Conservation (phyloP, 2,888 invertebrate species). For the Dysmachus trigonus region DNA sequence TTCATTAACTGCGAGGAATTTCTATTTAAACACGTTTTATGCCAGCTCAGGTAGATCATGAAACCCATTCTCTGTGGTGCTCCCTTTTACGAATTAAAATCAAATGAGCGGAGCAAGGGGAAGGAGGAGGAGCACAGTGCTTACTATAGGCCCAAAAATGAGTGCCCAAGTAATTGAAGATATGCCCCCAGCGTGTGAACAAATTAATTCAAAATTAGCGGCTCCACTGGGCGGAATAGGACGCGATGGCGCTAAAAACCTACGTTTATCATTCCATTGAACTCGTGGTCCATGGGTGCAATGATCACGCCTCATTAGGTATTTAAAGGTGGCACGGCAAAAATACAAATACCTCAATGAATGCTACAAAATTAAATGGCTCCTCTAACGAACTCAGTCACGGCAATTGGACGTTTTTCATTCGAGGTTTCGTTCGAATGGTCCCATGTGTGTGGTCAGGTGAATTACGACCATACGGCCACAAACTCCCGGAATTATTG, state of each 20-base stretch:
- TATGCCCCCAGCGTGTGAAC: conserved; percentile 40
- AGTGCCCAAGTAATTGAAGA: neutral
- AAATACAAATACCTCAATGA: neutral
- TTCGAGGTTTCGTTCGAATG: neutral
- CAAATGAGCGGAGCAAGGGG: neutral
- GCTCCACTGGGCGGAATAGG: neutral
- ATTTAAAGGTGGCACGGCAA: neutral
- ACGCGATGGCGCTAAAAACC: conserved; percentile 12
- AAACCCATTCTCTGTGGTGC: neutral
- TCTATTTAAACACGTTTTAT: conserved; percentile 32
- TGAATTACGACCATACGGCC: neutral
- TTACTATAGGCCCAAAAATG: neutral
- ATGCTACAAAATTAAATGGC: neutral
- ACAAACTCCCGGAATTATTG: neutral
- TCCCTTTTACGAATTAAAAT: neutral
- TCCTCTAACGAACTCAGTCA: neutral
- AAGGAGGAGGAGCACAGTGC: neutral
- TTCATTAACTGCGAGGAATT: conserved; percentile 39
- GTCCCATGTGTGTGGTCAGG: neutral
- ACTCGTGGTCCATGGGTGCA: neutral
- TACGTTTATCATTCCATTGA: neutral
- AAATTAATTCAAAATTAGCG: conserved; percentile 35
- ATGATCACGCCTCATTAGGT: neutral
- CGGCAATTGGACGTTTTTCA: neutral
- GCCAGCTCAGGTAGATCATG: conserved; percentile 22